Percentiles rank a stretch among this genome's conserved stretches.
These are phyloP conservation scores for Typhlomys cinereus DNA, from an alignment of 2,113 vertebrate species.

Conservation along the genomic window DNA sequence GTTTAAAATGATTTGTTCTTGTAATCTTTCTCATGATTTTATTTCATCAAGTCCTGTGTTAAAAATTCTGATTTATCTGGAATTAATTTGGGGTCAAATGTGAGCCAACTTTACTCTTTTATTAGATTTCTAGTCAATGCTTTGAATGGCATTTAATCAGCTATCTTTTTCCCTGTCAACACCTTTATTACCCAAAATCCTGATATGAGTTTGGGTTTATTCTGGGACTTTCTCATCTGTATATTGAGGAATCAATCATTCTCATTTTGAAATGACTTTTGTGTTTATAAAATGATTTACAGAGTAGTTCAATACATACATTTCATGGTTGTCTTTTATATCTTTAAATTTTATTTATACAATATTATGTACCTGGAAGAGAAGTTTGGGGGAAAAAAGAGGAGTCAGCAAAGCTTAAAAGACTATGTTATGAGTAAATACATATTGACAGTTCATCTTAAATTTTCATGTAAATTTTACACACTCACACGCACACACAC, in stretches of 20 bases:
- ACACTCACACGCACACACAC: too few relatives aligned
- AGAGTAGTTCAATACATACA: background rate
- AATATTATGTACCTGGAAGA: constrained; percentile 46
- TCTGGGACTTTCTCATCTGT: constrained; percentile 13
- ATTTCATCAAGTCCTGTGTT: background rate
- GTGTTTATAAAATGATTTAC: background rate
- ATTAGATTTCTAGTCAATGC: background rate
- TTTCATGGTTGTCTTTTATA: background rate
- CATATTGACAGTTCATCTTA: constrained; percentile 7
- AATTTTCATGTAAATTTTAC: constrained; percentile 57
- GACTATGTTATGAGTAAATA: constrained; percentile 38
- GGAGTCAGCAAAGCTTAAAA: constrained; percentile 34
- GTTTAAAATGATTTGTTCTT: background rate
- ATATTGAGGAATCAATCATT: constrained; percentile 2
- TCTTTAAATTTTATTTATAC: constrained; percentile 47
- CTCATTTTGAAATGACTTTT: constrained; percentile 32
- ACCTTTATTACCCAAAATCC: background rate
- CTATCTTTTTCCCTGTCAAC: background rate
- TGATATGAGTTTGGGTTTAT: background rate
- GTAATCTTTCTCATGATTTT: background rate
- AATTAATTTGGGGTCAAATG: constrained; percentile 37
- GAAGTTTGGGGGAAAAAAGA: background rate
- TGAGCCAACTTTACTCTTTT: constrained; percentile 23
- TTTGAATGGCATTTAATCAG: constrained; percentile 7
- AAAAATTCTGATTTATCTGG: constrained; percentile 5